Evolutionary conservation across 2,797 vertebrate species (phyloP), one percentile per base, ranked within the genome.

Genomic region (Distichodus sexfasciatus): DNA sequence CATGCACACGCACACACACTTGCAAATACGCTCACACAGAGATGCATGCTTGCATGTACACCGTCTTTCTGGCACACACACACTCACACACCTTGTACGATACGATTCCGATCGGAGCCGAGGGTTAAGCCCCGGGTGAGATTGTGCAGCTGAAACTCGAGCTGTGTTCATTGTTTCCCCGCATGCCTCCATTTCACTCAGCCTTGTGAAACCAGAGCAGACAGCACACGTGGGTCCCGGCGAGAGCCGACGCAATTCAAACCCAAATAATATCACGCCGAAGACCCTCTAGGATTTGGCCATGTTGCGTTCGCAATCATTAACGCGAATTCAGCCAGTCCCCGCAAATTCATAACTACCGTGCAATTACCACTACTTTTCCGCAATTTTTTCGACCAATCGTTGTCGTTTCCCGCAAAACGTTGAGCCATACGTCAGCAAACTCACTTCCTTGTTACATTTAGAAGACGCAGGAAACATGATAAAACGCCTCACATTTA

Each of bases 81-180:
- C n/a, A n/a, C 58, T 66, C 74, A 82, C 23, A 67, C 76, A 40
- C 71, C 71, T 55, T 58, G 63, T 21, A 60, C n/a, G n/a, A n/a
- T n/a, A n/a, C 74, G 66, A 69, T 79, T 83, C 81, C 84, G 80
- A 89, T 84, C 81, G 80, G 85, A 87, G 86, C 85, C 89, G 86
- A 89, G 86, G 85, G 85, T 85, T 83, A 82, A 83, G 83, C 88
- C 83, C 81, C 17, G 19, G 83, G 86, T 82, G 86, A 86, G 85
- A 91, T 85, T 82, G 82, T 82, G 64, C 79, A 82, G 80, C 79
- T 83, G 86, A 86, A 90, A 89, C 84, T 81, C 76, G 83, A 86
- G 89, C 87, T 84, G 64, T 36, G 60, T 81, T 83, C 81, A 82
- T 89, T 84, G 84, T 85, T n/a, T 76, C 83, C 78, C 77, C 77